phyloP scores from a whole-genome alignment of 2,797 vertebrate genomes.

The Anas capensis region DNA sequence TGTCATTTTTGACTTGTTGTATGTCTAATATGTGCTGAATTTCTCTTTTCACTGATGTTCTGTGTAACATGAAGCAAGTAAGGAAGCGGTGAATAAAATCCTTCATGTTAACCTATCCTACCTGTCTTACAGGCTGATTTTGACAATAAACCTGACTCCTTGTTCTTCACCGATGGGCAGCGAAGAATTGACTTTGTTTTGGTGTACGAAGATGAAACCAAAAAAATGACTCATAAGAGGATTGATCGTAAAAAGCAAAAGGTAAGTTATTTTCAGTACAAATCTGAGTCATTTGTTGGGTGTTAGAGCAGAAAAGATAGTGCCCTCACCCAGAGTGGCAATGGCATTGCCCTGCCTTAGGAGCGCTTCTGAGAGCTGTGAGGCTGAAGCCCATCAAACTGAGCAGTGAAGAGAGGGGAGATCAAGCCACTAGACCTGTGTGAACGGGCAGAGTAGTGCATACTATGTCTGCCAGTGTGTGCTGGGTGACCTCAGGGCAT shows the following conservation, averaged over 20 bases:
- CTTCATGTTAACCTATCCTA: not conserved
- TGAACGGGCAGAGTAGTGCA: not conserved
- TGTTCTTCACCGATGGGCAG: conserved; percentile 91
- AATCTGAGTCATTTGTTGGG: not conserved
- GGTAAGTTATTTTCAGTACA: conserved; percentile 71
- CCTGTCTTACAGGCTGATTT: conserved; percentile 86
- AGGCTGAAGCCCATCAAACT: not conserved
- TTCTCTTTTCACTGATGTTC: not conserved
- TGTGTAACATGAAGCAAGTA: not conserved
- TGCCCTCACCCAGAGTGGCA: not conserved
- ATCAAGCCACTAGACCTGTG: not conserved
- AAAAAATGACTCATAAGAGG: conserved; percentile 86
- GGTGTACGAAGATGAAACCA: conserved; percentile 92
- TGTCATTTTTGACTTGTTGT: not conserved
- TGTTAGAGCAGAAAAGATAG: not conserved
- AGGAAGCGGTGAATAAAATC: rapidly evolving
- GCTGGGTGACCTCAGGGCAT: not conserved
- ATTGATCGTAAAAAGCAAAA: conserved; percentile 79
- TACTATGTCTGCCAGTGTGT: rapidly evolving
- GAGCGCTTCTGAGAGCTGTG: not conserved
- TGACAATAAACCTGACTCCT: conserved; percentile 85
- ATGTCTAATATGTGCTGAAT: not conserved
- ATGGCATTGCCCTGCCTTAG: not conserved
- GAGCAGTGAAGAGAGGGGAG: not conserved
- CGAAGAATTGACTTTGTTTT: conserved; percentile 91